phyloP scores from a whole-genome alignment of 2,888 invertebrate genomes.

The Ypsolopha scabrella region DNA sequence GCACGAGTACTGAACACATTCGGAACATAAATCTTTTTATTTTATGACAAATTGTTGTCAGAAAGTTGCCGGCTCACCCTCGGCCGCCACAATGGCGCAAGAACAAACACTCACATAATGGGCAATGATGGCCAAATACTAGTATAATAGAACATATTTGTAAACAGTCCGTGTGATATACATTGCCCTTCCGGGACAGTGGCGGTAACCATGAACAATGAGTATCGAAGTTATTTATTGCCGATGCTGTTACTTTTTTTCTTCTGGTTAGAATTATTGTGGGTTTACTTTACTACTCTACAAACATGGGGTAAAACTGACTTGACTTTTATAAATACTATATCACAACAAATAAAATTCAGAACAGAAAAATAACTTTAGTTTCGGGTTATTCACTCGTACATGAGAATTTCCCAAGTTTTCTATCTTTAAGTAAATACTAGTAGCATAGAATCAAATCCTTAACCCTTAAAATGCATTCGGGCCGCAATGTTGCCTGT shows the following conservation, averaged over 20 bases:
- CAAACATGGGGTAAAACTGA: too few relatives aligned
- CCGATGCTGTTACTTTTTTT: slow-evolving; percentile 5
- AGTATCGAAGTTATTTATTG: slow-evolving; percentile 45
- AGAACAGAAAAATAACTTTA: too few relatives aligned
- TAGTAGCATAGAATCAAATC: too few relatives aligned
- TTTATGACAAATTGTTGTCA: slow-evolving; percentile 69
- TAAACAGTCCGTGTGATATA: slow-evolving; percentile 50
- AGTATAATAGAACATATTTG: slow-evolving; percentile 38
- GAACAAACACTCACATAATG: slow-evolving; percentile 63
- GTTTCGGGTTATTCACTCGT: too few relatives aligned
- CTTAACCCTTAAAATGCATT: too few relatives aligned
- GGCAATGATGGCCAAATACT: slow-evolving; percentile 50
- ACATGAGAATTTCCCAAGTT: too few relatives aligned
- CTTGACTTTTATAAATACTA: too few relatives aligned
- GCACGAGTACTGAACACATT: slow-evolving; percentile 27
- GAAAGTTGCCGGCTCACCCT: slow-evolving; percentile 39
- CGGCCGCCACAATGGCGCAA: slow-evolving; percentile 53
- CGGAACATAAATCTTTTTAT: slow-evolving; percentile 63
- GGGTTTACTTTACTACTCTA: too few relatives aligned
- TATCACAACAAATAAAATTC: too few relatives aligned
- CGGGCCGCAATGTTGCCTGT: too few relatives aligned
- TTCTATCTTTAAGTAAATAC: too few relatives aligned
- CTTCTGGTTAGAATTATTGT: too few relatives aligned
- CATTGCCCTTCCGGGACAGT: slow-evolving; percentile 31
- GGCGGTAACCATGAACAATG: slow-evolving; percentile 46